Conservation (phyloP, 2,888 invertebrate genomes). For the Drymonia ruficornis region DNA sequence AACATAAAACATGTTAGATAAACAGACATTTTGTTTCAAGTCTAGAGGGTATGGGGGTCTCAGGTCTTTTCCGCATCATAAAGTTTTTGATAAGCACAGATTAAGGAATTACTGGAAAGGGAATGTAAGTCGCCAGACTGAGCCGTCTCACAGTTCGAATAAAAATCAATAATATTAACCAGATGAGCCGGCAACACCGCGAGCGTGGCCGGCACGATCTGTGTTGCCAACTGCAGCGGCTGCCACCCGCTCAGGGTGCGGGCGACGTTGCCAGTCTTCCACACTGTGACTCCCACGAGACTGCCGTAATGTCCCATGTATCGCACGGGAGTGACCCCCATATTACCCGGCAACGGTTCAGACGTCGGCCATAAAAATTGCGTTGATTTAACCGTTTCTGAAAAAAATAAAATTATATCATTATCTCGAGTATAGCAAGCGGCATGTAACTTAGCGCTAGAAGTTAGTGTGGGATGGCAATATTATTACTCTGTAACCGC, state of each 20-base stretch:
- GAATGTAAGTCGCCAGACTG: too few species aligned
- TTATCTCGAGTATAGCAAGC: too few species aligned
- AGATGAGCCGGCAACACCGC: slow-evolving; percentile 89
- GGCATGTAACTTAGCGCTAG: too few species aligned
- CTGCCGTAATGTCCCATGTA: slow-evolving; percentile 90
- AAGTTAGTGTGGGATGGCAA: too few species aligned
- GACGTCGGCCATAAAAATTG: slow-evolving; percentile 88
- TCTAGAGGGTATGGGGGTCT: too few species aligned
- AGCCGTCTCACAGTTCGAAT: too few species aligned
- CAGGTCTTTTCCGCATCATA: too few species aligned
- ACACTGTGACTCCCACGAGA: slow-evolving; percentile 88
- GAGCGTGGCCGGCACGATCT: slow-evolving; percentile 94
- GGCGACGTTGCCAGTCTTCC: slow-evolving; percentile 83
- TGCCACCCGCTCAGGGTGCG: slow-evolving; percentile 91
- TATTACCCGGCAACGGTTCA: slow-evolving; percentile 86
- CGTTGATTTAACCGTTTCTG: slow-evolving; percentile 90
- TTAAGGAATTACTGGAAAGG: too few species aligned
- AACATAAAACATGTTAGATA: background rate
- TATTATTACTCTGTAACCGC: too few species aligned
- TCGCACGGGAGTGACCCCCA: slow-evolving; percentile 85
- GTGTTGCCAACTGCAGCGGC: slow-evolving; percentile 93
- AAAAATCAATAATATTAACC: slow-evolving; percentile 58
- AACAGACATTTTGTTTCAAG: background rate
- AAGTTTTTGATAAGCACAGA: too few species aligned
- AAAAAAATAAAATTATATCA: slow-evolving; percentile 32